A percentile compares a stretch with the other conserved stretches of the same genome.
Conservation (phyloP, 2,888 invertebrate genomes). For the Cotesia congregata region DNA sequence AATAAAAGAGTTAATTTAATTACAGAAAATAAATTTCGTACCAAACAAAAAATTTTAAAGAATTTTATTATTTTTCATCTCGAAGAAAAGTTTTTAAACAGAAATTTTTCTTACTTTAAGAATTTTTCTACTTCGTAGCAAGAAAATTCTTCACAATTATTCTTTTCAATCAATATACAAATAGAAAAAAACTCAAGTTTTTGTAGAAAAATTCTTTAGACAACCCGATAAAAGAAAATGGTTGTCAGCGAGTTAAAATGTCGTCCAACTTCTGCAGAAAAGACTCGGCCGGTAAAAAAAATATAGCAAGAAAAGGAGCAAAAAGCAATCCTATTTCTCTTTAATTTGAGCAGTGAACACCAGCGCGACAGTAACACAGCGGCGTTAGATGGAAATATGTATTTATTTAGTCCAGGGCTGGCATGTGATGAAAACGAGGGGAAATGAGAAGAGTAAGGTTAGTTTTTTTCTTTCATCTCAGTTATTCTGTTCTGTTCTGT, state of each 20-base stretch:
- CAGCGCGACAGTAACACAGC: background rate
- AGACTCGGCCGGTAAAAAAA: background rate
- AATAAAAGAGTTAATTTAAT: no score
- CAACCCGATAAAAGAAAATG: constrained; percentile 38
- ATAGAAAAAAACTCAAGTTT: constrained; percentile 1
- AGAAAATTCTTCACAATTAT: no score
- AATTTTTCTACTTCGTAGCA: no score
- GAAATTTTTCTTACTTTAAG: no score
- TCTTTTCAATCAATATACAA: background rate
- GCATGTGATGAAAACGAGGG: constrained; percentile 50
- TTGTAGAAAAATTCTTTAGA: constrained; percentile 20
- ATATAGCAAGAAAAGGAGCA: constrained; percentile 17
- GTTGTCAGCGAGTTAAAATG: constrained; percentile 49
- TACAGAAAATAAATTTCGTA: no score
- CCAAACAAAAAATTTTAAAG: no score
- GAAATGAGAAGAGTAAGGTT: constrained; percentile 28
- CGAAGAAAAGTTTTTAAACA: no score
- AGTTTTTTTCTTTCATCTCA: constrained; percentile 35
- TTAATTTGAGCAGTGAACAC: background rate
- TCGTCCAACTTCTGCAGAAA: constrained; percentile 47
- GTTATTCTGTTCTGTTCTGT: constrained; percentile 13
- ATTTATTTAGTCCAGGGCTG: constrained; percentile 50
- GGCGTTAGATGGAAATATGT: constrained; percentile 49
- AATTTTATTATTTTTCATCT: no score
- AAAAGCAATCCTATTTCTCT: background rate